These are phyloP conservation scores for Drosophila prosaltans DNA, from an alignment of 1,140 invertebrate species.

Conservation along the genomic window DNA sequence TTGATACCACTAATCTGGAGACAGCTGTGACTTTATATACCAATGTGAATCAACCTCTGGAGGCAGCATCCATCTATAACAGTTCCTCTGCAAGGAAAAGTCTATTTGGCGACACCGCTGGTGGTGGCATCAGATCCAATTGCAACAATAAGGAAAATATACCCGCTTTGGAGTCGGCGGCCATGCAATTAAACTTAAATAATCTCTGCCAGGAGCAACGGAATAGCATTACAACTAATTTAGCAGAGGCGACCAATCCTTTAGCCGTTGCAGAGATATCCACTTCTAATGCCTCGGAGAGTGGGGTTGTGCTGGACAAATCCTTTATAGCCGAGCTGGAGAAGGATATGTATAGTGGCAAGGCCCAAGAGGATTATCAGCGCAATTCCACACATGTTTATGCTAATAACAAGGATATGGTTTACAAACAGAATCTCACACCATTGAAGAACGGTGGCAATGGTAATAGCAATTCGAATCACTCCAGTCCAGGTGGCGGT, in stretches of 20 bases:
- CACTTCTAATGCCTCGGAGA: background rate
- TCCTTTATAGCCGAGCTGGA: constrained; percentile 86
- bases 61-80: constrained; percentile 29
- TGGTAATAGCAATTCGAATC: constrained; percentile 45
- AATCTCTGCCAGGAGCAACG: constrained; percentile 52
- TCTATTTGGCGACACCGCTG: constrained; percentile 41
- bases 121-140: background rate
- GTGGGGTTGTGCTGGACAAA: constrained; percentile 83
- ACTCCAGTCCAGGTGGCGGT: constrained; percentile 53
- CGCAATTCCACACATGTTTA: constrained; percentile 84
- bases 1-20: constrained; percentile 85
- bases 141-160: constrained; percentile 74
- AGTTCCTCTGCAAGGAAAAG: constrained; percentile 68
- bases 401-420: constrained; percentile 64
- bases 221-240: background rate
- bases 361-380: constrained; percentile 71
- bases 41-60: constrained; percentile 42
- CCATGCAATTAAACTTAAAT: constrained; percentile 66
- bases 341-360: constrained; percentile 84
- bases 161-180: constrained; percentile 65
- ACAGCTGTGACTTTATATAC: constrained; percentile 55
- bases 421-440: constrained; percentile 77
- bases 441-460: constrained; percentile 64
- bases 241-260: constrained; percentile 13
- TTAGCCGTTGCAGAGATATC: constrained; percentile 26